Base-by-base conservation (phyloP, 2,797 vertebrate species). In the Sebastes umbrosus region DNA sequence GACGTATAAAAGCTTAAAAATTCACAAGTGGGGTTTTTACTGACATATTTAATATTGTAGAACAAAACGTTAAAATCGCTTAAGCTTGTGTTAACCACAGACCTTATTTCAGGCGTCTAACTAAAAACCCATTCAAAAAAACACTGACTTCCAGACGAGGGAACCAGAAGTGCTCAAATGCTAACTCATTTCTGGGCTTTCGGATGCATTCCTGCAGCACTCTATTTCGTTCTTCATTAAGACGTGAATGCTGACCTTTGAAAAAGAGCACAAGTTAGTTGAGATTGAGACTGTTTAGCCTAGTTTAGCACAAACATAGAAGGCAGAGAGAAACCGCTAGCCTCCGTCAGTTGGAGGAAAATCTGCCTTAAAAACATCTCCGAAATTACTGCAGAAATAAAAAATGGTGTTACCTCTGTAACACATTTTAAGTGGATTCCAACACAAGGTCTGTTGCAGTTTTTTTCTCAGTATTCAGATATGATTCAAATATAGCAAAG, bases 1-100 rank as follows among this genome's bases (percentile, higher is more conserved):
- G 43, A 46, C 43, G 6, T 46, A 0, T 18, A 46, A 46, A 46
- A 46, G 43, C 43, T 46, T 46, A 0, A 46, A 46, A 46, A 46
- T 3, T 0, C 14, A 46, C 0, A 0, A 46, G 3, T 43, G 3
- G 39, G 14, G 14, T 0, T 0, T 46, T 46, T 46, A 46, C 16
- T 18, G 43, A 46, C 1, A 0, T 46, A 18, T 1, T 18, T 46
- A 0, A 3, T 1, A 16, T 46, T 0, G 43, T 46, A 18, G 1
- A 3, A 46, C 43, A 46, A 46, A 46, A 46, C 0, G 1, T 46
- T 46, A 18, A 46, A 46, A 46, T 46, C 6, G 14, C 43, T 46
- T 46, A 46, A 46, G 14, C 0, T 46, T 46, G 14, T 46, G 43
- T 46, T 0, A 1, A 46, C 16, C 43, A 46, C 43, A 46, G 43